phyloP scores from a whole-genome alignment of 2,797 vertebrate genomes.

The Rousettus madagascariensis region DNA sequence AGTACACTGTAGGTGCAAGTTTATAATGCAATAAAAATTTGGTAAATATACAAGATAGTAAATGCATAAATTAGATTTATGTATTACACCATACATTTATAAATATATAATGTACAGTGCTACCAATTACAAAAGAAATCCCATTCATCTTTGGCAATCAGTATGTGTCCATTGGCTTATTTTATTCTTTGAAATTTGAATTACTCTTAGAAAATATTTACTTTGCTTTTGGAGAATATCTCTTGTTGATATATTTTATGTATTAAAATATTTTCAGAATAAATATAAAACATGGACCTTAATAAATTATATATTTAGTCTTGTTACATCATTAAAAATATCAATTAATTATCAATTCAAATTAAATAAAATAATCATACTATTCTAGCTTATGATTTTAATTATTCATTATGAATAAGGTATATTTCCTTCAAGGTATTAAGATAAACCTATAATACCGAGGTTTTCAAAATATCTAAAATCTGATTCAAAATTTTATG shows the following conservation, averaged over 20 bases:
- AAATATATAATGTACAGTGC: neutral
- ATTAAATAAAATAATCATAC: neutral
- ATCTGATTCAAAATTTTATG: neutral
- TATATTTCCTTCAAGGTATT: neutral
- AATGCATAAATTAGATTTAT: neutral
- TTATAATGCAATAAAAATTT: neutral
- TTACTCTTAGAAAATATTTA: conserved; percentile 22
- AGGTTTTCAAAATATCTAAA: neutral
- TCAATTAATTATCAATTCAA: neutral
- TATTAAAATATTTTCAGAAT: conserved; percentile 6
- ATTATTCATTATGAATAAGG: neutral
- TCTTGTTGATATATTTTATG: neutral
- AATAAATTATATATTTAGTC: neutral
- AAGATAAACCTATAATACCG: neutral
- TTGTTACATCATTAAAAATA: neutral
- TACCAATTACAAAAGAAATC: neutral
- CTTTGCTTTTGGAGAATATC: neutral
- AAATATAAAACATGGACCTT: neutral
- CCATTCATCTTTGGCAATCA: neutral
- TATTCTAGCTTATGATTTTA: neutral
- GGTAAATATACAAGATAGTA: neutral
- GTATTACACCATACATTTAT: neutral
- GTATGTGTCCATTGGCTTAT: neutral
- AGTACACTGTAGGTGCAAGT: neutral
- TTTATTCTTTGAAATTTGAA: neutral